Percentiles rank a stretch among this genome's conserved stretches.
phyloP scores from a whole-genome alignment of 1,140 invertebrate genomes.

The Drosophila navojoa region DNA sequence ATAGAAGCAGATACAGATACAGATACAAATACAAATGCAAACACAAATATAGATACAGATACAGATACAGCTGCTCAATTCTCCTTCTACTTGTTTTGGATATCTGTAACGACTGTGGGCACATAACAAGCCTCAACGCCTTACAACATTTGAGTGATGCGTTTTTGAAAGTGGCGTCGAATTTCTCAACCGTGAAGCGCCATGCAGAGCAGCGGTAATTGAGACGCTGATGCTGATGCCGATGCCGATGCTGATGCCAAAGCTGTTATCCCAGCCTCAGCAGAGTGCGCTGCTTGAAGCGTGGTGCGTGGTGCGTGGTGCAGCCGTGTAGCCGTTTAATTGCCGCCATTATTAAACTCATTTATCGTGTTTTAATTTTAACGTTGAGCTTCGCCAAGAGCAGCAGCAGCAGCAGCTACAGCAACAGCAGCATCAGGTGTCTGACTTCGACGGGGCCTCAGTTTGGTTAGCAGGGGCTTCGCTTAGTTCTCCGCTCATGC shows the following conservation, averaged over 20 bases:
- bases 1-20: not conserved
- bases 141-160: constrained; percentile 74
- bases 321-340: constrained; percentile 76
- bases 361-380: constrained; percentile 82
- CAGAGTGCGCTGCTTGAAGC: constrained; percentile 14
- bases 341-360: constrained; percentile 82
- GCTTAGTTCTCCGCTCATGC: constrained; percentile 6
- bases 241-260: constrained; percentile 23
- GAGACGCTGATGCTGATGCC: constrained; percentile 67
- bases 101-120: constrained; percentile 47
- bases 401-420: constrained; percentile 9
- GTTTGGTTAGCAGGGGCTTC: constrained; percentile 13
- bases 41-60: constrained; percentile 13
- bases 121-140: constrained; percentile 61
- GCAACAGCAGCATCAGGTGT: constrained; percentile 65
- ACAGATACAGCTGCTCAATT: constrained; percentile 20
- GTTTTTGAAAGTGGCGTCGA: constrained; percentile 82
- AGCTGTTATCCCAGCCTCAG: constrained; percentile 18
- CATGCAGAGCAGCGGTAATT: constrained; percentile 79
- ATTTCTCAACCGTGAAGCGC: constrained; percentile 81
- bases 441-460: constrained; percentile 36
- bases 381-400: constrained; percentile 47
- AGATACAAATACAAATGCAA: not conserved
- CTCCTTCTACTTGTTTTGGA: constrained; percentile 38
- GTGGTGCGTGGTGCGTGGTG: constrained; percentile 47